A percentile compares a stretch with the other conserved stretches of the same genome.
Conservation (phyloP, 30 jellyfish, hydroid and myxozoan genomes). For the Turritopsis dohrnii region DNA sequence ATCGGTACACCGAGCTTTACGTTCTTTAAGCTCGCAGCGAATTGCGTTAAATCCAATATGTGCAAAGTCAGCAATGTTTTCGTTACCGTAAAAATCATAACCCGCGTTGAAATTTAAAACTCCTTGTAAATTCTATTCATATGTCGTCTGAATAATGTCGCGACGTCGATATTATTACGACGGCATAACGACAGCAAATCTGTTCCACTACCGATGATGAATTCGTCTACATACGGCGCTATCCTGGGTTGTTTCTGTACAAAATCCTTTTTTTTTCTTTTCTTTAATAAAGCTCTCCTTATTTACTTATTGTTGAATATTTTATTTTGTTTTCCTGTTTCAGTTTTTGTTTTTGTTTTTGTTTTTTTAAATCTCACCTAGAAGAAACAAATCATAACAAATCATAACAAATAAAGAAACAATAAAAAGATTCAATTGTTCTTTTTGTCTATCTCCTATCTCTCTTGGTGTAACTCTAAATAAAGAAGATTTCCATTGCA, state of each 20-base stretch:
- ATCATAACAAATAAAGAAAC: not conserved
- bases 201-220: not conserved
- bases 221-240: not conserved
- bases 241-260: not conserved
- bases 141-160: too few relatives aligned
- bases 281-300: not conserved
- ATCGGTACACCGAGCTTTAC: constrained; percentile 68
- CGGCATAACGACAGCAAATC: not conserved
- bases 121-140: too few relatives aligned
- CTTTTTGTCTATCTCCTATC: not conserved
- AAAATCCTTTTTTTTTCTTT: not conserved
- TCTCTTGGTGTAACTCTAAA: not conserved
- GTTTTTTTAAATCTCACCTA: not conserved
- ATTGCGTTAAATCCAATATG: not conserved
- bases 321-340: too few relatives aligned
- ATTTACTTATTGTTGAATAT: not conserved
- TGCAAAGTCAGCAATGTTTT: not conserved
- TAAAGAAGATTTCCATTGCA: not conserved
- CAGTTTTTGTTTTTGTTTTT: too few relatives aligned
- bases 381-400: not conserved
- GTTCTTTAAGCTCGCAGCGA: not conserved
- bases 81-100: not conserved
- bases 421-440: too few relatives aligned
- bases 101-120: not conserved
- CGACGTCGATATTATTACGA: too few relatives aligned